Conservation (phyloP, 1,140 invertebrate species). For the Caligus rogercresseyi region DNA sequence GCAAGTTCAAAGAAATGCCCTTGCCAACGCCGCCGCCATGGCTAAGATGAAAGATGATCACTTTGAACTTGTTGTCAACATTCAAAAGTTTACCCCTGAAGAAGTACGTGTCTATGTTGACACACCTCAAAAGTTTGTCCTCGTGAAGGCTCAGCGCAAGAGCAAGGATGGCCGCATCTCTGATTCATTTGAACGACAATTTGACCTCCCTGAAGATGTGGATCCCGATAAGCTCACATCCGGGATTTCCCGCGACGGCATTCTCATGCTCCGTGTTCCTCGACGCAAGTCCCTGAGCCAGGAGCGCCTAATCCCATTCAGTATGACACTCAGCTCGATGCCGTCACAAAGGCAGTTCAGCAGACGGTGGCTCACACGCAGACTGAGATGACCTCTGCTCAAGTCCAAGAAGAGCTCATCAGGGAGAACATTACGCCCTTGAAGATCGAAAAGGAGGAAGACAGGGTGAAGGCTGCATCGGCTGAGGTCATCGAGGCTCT, state of each 20-base stretch:
- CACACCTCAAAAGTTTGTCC: not conserved
- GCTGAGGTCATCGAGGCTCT: slow-evolving; percentile 19
- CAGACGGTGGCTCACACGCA: not conserved
- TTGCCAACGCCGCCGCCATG: slow-evolving; percentile 19
- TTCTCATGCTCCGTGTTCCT: slow-evolving; percentile 19
- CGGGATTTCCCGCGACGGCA: slow-evolving; percentile 17
- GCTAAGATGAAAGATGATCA: slow-evolving; percentile 18
- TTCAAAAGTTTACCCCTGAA: slow-evolving; percentile 16
- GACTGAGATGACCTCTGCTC: slow-evolving; percentile 5
- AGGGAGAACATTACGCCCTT: slow-evolving; percentile 13
- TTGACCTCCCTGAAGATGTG: slow-evolving; percentile 18
- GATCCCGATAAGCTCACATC: slow-evolving; percentile 12
- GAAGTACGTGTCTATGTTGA: slow-evolving; percentile 13
- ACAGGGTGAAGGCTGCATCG: slow-evolving; percentile 19
- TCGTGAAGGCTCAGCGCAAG: slow-evolving; percentile 10
- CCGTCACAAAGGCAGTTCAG: slow-evolving; percentile 9
- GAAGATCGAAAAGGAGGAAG: slow-evolving; percentile 18
- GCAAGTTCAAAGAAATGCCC: slow-evolving; percentile 9
- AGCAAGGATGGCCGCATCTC: slow-evolving; percentile 10
- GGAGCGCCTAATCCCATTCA: slow-evolving; percentile 16
- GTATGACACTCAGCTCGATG: slow-evolving; percentile 10
- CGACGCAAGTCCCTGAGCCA: not conserved
- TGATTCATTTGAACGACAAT: slow-evolving; percentile 15
- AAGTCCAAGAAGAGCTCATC: slow-evolving; percentile 7
- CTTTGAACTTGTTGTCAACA: slow-evolving; percentile 20